A percentile compares a stretch with the other conserved stretches of the same genome.
These are phyloP conservation scores for Dasysyrphus albostriatus DNA, from an alignment of 2,888 invertebrate genomes.

Conservation along the genomic window DNA sequence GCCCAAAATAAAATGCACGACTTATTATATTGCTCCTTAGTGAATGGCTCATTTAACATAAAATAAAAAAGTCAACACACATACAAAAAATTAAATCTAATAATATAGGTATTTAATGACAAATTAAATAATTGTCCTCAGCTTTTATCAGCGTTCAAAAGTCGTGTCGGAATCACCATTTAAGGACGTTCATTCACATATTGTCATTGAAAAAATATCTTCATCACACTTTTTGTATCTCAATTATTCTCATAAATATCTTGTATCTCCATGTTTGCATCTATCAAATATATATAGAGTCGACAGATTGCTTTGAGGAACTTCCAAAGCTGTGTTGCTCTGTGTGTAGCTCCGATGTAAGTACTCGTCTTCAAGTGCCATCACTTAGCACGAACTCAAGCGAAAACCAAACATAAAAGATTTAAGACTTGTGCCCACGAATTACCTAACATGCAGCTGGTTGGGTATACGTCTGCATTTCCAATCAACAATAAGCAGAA, in stretches of 20 bases:
- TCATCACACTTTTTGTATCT: constrained; percentile 35
- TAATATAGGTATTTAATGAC: neutral
- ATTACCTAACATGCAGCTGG: constrained; percentile 59
- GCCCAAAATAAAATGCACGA: neutral
- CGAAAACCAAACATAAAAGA: constrained; percentile 32
- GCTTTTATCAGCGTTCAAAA: neutral
- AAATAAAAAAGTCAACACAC: neutral
- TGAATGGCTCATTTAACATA: neutral
- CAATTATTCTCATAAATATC: constrained; percentile 33
- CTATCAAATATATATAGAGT: constrained; percentile 34
- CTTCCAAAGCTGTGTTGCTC: constrained; percentile 23
- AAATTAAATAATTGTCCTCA: constrained; percentile 10
- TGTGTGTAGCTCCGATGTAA: constrained; percentile 7
- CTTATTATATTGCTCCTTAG: neutral
- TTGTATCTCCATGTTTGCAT: constrained; percentile 57
- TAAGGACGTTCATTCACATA: neutral
- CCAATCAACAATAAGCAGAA: constrained; percentile 55
- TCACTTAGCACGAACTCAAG: constrained; percentile 66
- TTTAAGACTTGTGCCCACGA: constrained; percentile 29
- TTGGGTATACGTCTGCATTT: constrained; percentile 40
- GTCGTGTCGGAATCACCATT: constrained; percentile 6
- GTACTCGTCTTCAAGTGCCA: constrained; percentile 71
- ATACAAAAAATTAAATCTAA: neutral
- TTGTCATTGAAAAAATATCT: constrained; percentile 29
- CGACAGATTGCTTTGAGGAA: constrained; percentile 55